Evolutionary conservation across 2,888 invertebrate genomes (phyloP), one percentile per base, ranked within the genome.

Genomic region (Parnassius mnemosyne): DNA sequence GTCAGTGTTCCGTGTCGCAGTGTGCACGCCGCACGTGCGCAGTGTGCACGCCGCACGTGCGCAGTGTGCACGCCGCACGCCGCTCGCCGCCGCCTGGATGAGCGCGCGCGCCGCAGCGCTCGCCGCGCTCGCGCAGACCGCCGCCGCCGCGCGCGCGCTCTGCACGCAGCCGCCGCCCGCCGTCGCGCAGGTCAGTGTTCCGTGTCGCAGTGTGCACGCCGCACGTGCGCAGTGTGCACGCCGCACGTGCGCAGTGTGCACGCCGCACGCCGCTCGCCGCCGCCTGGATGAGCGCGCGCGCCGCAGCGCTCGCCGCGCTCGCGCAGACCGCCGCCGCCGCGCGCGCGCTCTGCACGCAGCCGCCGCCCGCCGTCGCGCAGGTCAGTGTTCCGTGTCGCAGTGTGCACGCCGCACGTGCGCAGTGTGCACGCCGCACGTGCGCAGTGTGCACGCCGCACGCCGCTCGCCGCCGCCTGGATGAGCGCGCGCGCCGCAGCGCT

Each of bases 131-230:
- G 68, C 74, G 12, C 71, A 75, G 55, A 76, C 80, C 10, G 84
- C 83, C 79, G 71, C 85, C 66, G 93, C 94, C 66, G 92, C 97
- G 49, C 93, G 98, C 68, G 94, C 96, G 64, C 92, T 97, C 49
- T 96, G 96, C 75, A 96, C 97, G 64, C 97, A 97, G 64, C 98
- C 98, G 42, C 97, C 98, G 49, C 97, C 98, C 3, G 78, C 81
- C 0, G 79, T 81, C 61, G 97, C 97, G 0, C 95, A 95, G 82
- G 87, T 86, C 53, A 10, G 47, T 54, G 5, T 46, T 12, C 12
- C 12, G 25, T 7, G 46, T 12, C 10, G 44, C 44, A 12, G 12
- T 10, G 44, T 12, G 12, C 44, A 10, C 11, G 46, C 5, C 12
- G 46, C 46, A 11, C 10, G 11, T 43, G 43, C 11, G 44, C 44